Percentiles rank a stretch among this genome's conserved stretches.
phyloP scores from a whole-genome alignment of 2,797 vertebrate genomes.

The Salmo trutta region DNA sequence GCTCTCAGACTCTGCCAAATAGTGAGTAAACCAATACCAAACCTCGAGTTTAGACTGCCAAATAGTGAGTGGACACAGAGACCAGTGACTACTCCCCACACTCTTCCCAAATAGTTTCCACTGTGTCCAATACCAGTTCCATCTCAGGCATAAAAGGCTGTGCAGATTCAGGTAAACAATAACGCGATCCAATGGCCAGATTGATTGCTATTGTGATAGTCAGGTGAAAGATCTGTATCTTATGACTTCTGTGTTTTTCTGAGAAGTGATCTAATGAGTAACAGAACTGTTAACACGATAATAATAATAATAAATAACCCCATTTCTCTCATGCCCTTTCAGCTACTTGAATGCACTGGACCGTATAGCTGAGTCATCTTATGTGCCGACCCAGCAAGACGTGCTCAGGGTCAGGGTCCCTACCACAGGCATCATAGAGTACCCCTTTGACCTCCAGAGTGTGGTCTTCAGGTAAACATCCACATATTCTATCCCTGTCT shows the following conservation, averaged over 20 bases:
- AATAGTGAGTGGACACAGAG: slow-evolving; percentile 87
- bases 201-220: not conserved
- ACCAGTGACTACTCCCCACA: not conserved
- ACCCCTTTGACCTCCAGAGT: slow-evolving; percentile 84
- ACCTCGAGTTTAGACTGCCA: slow-evolving; percentile 81
- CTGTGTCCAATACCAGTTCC: slow-evolving; percentile 27
- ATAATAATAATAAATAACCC: not conserved
- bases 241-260: not conserved
- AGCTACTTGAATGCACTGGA: slow-evolving; percentile 84
- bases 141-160: not conserved
- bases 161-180: slow-evolving; percentile 1
- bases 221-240: not conserved
- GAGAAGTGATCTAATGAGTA: not conserved
- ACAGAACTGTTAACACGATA: not conserved
- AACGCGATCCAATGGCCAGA: not conserved
- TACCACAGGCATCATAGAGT: slow-evolving; percentile 85
- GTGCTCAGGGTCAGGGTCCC: slow-evolving; percentile 83
- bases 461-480: slow-evolving; percentile 82
- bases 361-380: slow-evolving; percentile 70
- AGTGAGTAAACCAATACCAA: slow-evolving; percentile 69
- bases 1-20: slow-evolving; percentile 96
- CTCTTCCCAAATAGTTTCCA: slow-evolving; percentile 45
- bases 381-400: slow-evolving; percentile 84
- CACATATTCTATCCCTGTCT: not conserved
- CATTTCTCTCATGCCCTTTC: not conserved